Evolutionary conservation across 2,113 vertebrate genomes (phyloP), one percentile per base, ranked within the genome.

Genomic region (Aix galericulata): DNA sequence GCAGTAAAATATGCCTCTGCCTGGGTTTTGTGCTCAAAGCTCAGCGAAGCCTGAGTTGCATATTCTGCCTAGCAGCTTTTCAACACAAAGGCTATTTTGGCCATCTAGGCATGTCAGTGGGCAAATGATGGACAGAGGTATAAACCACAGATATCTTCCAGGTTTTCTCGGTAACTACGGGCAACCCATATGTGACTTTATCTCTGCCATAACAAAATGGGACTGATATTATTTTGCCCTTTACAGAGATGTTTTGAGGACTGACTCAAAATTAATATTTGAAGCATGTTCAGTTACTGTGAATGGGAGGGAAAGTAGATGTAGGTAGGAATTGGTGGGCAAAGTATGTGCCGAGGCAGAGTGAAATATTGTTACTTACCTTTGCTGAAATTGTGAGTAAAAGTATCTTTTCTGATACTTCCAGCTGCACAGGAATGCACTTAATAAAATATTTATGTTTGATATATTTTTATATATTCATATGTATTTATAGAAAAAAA

Each of bases 1-100:
- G 22, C 52, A 53, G 40, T 29, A 87, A 71, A 56, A 20, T 29
- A 29, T 60, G n/a, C 10, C 9, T 72, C 17, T 68, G 69, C 31
- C 38, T 53, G 69, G 29, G 27, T 23, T 69, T 63, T 81, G 59
- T 46, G 14, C 79, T 88, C n/a, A 63, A 67, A 83, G 25, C 68
- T 50, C 72, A 71, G 27, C 1, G 0, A 83, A 71, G 17, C 31
- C 46, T 6, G 0, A 2, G 6, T 40, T 62, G 36, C 23, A 3
- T 18, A 17, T 40, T 76, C 40, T 55, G 36, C 66, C 13, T 2
- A 21, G 40, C 29, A 62, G 21, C 8, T 80, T 84, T 74, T 36
- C 32, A 31, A 3, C 18, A 20, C 26, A 66, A 31, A 34, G 36
- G 14, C 14, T 46, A 52, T 15, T 87, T 72, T 12, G 38, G 34